Evolutionary conservation across 2,888 invertebrate genomes (phyloP).

Genomic region (Malthinus seriepunctatus): DNA sequence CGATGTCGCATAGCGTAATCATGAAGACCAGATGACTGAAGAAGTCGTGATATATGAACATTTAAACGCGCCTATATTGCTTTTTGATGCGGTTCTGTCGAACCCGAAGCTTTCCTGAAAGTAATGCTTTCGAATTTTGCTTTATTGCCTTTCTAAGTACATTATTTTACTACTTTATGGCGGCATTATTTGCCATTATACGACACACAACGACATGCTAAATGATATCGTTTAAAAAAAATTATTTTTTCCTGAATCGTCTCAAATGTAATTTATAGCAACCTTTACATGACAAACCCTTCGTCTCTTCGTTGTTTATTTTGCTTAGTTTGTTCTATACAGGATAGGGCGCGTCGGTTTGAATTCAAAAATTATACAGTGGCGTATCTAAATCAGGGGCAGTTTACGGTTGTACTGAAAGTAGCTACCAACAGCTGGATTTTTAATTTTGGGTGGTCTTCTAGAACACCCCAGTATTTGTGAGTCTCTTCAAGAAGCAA

Average conservation of each 20-base stretch:
- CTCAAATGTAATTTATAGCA: too few relatives aligned
- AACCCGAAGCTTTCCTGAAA: conserved; percentile 35
- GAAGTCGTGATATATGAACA: conserved; percentile 37
- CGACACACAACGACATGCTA: conserved; percentile 21
- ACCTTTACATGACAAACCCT: too few relatives aligned
- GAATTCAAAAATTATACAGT: too few relatives aligned
- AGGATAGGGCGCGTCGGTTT: too few relatives aligned
- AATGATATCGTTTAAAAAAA: conserved; percentile 23
- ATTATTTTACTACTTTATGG: conserved; percentile 33
- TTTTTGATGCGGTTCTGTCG: conserved; percentile 39
- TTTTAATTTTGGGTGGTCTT: too few relatives aligned
- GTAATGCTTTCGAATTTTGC: conserved; percentile 39
- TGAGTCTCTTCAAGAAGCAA: too few relatives aligned
- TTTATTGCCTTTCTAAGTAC: conserved; percentile 39
- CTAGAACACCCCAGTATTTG: too few relatives aligned
- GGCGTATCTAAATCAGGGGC: too few relatives aligned
- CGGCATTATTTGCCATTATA: conserved; percentile 34
- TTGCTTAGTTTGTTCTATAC: too few relatives aligned
- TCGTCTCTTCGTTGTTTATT: too few relatives aligned
- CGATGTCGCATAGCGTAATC: conserved; percentile 39
- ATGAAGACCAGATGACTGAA: conserved; percentile 34
- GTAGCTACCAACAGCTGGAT: too few relatives aligned
- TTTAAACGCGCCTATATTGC: conserved; percentile 41
- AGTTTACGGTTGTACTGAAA: too few relatives aligned
- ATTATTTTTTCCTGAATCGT: conserved; percentile 25